Evolutionary conservation across 2,797 vertebrate genomes (phyloP).

Genomic region (Eulemur rubriventer): DNA sequence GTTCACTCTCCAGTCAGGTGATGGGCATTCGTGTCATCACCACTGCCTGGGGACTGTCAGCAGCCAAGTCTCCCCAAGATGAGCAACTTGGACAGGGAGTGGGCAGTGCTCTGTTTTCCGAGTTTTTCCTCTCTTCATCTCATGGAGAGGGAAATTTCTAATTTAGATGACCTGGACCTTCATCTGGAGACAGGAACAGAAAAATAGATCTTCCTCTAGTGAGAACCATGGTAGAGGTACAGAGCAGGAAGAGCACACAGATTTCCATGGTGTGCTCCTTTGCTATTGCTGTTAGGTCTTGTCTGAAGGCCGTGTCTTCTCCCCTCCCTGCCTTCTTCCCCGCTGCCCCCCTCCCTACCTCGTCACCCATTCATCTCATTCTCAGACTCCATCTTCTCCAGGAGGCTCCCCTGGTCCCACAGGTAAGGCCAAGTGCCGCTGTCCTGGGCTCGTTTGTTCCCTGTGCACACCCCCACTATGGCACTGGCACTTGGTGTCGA

Average conservation of each 20-base stretch:
- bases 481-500: neutral
- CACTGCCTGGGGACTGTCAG: neutral
- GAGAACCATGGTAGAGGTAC: neutral
- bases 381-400: neutral
- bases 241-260: neutral
- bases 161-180: neutral
- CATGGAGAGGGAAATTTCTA: neutral
- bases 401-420: neutral
- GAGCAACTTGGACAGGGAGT: neutral
- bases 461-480: neutral
- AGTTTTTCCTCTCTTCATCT: neutral
- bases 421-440: neutral
- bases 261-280: no score
- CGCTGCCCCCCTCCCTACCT: neutral
- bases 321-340: neutral
- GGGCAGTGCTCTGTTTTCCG: neutral
- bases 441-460: neutral
- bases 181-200: neutral
- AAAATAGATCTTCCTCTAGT: neutral
- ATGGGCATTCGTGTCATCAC: neutral
- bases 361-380: neutral
- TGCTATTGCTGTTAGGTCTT: neutral
- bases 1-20: slow-evolving; percentile 40
- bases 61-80: neutral
- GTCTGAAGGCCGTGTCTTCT: neutral